Conservation (phyloP, 2,113 vertebrate genomes). For the Sturnus vulgaris region DNA sequence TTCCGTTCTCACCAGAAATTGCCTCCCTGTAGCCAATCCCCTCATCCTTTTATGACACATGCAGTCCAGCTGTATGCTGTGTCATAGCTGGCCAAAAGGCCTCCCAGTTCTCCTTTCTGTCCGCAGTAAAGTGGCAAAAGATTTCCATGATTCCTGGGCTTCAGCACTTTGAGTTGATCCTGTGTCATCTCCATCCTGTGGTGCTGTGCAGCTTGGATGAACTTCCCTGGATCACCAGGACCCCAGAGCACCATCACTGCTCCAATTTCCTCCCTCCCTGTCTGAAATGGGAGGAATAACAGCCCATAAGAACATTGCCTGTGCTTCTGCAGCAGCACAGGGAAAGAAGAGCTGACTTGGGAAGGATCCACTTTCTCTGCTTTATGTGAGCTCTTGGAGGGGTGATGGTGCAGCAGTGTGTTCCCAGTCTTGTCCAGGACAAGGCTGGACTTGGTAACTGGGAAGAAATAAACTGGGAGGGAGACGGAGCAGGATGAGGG, state of each 20-base stretch:
- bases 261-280: not conserved
- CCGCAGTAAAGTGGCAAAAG: not conserved
- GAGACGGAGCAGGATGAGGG: fast-evolving
- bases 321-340: not conserved
- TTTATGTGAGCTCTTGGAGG: not conserved
- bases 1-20: not conserved
- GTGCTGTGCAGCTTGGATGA: not conserved
- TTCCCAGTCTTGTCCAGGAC: not conserved
- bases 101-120: not conserved
- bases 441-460: not conserved
- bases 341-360: not conserved
- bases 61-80: not conserved
- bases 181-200: not conserved
- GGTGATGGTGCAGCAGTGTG: not conserved
- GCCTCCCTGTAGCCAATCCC: not conserved
- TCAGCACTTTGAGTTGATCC: no score
- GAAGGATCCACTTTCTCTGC: not conserved
- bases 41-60: not conserved
- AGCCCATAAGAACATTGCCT: not conserved
- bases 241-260: not conserved
- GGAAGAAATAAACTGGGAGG: not conserved
- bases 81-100: not conserved
- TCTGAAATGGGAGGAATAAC: not conserved
- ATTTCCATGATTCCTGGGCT: not conserved
- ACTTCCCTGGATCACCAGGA: not conserved